phyloP scores from a whole-genome alignment of 2,888 invertebrate species.

The Sussaba pulchella region DNA sequence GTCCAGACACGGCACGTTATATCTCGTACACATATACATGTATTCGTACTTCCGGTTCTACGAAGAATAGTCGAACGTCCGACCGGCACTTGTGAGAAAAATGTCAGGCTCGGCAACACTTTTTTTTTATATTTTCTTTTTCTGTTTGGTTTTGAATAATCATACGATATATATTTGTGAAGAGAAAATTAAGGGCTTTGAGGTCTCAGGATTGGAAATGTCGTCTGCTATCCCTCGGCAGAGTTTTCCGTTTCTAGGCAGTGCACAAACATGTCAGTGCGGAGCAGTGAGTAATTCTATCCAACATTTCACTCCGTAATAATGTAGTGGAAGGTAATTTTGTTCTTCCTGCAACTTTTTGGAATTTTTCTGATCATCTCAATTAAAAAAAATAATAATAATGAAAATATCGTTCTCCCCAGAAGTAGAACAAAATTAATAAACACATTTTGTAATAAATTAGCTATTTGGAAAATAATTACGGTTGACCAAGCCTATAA shows the following conservation, averaged over 20 bases:
- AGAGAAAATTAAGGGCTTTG: conserved; percentile 1
- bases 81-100: neutral
- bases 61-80: conserved; percentile 14
- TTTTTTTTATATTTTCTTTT: conserved; percentile 3
- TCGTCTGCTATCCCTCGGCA: neutral
- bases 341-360: too few relatives aligned
- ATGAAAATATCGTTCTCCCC: too few relatives aligned
- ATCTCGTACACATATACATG: conserved; percentile 18
- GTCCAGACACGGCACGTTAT: conserved; percentile 38
- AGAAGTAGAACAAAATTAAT: too few relatives aligned
- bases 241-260: neutral
- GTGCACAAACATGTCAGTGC: neutral
- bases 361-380: too few relatives aligned
- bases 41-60: conserved; percentile 52
- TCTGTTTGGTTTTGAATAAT: neutral
- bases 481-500: too few relatives aligned
- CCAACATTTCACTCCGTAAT: neutral
- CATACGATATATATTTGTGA: neutral
- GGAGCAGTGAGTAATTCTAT: neutral
- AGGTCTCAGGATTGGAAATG: neutral
- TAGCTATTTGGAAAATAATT: too few relatives aligned
- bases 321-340: too few relatives aligned
- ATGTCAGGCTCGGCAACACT: neutral
- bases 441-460: too few relatives aligned
- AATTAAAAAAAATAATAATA: too few relatives aligned